A percentile compares a stretch with the other conserved stretches of the same genome.
Evolutionary conservation across 2,888 invertebrate genomes (phyloP).

Genomic region (Conomelus anceps): DNA sequence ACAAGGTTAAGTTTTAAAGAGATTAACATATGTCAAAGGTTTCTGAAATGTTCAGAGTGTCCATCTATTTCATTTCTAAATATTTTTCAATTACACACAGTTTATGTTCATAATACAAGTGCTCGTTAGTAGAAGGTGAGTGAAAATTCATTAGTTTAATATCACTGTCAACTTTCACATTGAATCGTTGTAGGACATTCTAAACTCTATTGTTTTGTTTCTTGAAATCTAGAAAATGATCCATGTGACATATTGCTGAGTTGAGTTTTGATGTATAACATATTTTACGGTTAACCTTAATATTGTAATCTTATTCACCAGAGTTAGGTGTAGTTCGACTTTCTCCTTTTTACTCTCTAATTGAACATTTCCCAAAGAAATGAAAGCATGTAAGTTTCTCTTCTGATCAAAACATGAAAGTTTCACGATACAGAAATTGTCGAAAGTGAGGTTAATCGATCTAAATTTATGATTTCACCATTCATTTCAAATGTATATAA

Average conservation of each 20-base stretch:
- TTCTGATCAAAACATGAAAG: background rate
- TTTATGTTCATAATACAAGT: background rate
- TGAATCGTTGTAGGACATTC: background rate
- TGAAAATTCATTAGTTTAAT: background rate
- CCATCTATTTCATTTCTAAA: background rate
- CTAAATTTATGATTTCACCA: background rate
- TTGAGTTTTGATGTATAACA: background rate
- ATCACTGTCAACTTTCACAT: background rate
- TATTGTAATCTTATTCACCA: background rate
- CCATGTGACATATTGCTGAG: background rate
- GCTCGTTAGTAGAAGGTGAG: background rate
- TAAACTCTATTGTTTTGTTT: background rate
- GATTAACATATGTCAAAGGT: slow-evolving; percentile 4
- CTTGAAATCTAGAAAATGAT: background rate
- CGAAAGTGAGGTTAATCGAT: background rate
- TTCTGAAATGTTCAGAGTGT: background rate
- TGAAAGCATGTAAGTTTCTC: background rate
- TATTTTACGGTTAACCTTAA: background rate
- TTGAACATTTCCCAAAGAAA: background rate
- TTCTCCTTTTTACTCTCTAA: background rate
- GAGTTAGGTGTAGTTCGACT: background rate
- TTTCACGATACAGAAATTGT: background rate
- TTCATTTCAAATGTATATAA: background rate
- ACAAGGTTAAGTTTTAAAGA: slow-evolving; percentile 11
- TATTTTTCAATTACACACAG: background rate